Conservation (phyloP, 2,888 invertebrate species). For the Dasypolia templi region DNA sequence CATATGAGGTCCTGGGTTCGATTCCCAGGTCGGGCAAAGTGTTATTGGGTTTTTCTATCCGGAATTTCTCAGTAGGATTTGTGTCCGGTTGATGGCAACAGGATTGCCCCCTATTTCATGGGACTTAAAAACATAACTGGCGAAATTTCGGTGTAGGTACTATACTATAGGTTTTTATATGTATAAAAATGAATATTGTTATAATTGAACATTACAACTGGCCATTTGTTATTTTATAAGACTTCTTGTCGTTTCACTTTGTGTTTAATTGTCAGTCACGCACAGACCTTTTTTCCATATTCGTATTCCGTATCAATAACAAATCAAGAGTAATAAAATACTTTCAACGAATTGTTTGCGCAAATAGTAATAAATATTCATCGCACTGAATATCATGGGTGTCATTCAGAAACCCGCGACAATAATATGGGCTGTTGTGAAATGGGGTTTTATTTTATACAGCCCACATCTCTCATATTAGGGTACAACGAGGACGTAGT, state of each 20-base stretch:
- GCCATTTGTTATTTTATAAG: background rate
- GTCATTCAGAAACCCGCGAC: background rate
- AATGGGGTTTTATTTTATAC: background rate
- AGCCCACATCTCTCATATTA: background rate
- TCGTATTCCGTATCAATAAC: background rate
- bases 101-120: too few relatives aligned
- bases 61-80: too few relatives aligned
- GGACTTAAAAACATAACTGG: too few relatives aligned
- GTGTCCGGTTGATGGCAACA: too few relatives aligned
- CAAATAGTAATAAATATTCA: background rate
- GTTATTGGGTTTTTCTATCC: too few relatives aligned
- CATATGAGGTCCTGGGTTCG: too few relatives aligned
- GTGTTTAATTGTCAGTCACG: background rate
- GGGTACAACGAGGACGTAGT: background rate
- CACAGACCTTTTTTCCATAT: background rate
- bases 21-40: too few relatives aligned
- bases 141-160: too few relatives aligned
- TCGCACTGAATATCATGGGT: background rate
- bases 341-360: background rate
- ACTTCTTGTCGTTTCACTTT: background rate
- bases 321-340: background rate
- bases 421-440: background rate
- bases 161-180: too few relatives aligned
- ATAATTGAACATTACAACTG: too few relatives aligned
- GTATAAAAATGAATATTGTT: too few relatives aligned